Evolutionary conservation across 2,888 invertebrate species (phyloP), one percentile per base, ranked within the genome.

Genomic region (Azorinus chamasolen): DNA sequence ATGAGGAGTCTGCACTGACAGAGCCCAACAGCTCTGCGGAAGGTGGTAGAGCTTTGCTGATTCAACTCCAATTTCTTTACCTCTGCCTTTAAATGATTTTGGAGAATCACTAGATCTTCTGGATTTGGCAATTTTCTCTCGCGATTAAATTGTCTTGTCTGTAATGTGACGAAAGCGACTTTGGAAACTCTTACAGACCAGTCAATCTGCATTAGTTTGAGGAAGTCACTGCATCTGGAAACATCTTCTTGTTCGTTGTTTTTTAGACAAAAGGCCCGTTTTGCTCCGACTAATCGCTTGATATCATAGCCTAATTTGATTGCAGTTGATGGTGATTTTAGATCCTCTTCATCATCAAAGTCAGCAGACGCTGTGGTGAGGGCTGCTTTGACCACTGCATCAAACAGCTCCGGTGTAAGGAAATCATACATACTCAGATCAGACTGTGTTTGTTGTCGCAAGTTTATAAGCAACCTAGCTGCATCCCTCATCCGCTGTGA

Each of bases 261-360:
- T 61, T 14, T 61, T 14, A 46, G 22, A 3, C 46, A 46, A n/a
- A 32, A 24, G 25, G 27, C 61, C 12, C 43, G 12, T 46, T 61
- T 61, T 5, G 61, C 61, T 2, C 22, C 20, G 0, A 69, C 57
- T 66, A 80, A 45, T 59, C 73, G 39, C 43, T 57, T 51, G 1
- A 83, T 45, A 59, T 83, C 83, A 64, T 79, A 76, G 12, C 77
- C 74, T 12, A 79, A n/a, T 46, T 83, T 83, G 5, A 83, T 58
- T 3, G 74, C 79, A 48, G 76, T 74, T 27, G 53, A 8, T n/a
- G 8, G 20, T 53, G 53, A 6, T 4, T 53, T 53, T 6, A 53
- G 53, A 22, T 53, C 53, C 27, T 53, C 53, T n/a, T 24, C 27
- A 25, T 57, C 32, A 37, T 57, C 57, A 22, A 57, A 57, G 16